phyloP scores from a whole-genome alignment of 2,797 vertebrate genomes.

The Antrozous pallidus region DNA sequence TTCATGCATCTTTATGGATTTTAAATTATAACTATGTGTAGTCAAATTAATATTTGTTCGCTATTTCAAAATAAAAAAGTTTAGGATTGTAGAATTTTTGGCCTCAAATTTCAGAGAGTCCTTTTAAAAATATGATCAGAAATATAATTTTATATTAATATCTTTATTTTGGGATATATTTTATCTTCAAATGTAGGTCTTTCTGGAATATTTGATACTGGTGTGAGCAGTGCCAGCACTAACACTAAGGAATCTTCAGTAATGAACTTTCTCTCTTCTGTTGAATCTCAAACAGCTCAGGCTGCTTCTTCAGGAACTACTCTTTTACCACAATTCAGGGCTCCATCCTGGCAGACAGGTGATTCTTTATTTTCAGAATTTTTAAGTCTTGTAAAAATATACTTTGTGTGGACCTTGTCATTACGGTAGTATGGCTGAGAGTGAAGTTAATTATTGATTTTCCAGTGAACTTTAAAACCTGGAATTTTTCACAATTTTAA shows the following conservation, averaged over 20 bases:
- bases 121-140: background rate
- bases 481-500: constrained; percentile 9
- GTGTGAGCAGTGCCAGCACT: constrained; percentile 87
- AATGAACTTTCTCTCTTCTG: constrained; percentile 96
- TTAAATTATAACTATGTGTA: constrained; percentile 28
- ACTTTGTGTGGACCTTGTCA: background rate
- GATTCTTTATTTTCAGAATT: constrained; percentile 58
- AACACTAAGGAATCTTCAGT: constrained; percentile 96
- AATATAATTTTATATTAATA: constrained; percentile 21
- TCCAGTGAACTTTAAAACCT: constrained; percentile 32
- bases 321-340: constrained; percentile 94
- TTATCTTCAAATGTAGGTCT: constrained; percentile 81
- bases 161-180: constrained; percentile 51
- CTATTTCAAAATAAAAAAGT: constrained; percentile 43
- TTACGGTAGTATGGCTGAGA: background rate
- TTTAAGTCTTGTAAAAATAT: constrained; percentile 34
- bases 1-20: background rate
- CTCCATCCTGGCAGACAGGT: constrained; percentile 95
- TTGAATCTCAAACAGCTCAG: constrained; percentile 93
- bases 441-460: constrained; percentile 32
- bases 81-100: background rate
- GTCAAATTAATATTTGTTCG: constrained; percentile 43
- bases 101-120: constrained; percentile 12
- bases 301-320: constrained; percentile 94
- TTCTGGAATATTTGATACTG: constrained; percentile 90